A percentile compares a stretch with the other conserved stretches of the same genome.
Evolutionary conservation across 2,113 vertebrate genomes (phyloP).

Genomic region (Seriola aureovittata): DNA sequence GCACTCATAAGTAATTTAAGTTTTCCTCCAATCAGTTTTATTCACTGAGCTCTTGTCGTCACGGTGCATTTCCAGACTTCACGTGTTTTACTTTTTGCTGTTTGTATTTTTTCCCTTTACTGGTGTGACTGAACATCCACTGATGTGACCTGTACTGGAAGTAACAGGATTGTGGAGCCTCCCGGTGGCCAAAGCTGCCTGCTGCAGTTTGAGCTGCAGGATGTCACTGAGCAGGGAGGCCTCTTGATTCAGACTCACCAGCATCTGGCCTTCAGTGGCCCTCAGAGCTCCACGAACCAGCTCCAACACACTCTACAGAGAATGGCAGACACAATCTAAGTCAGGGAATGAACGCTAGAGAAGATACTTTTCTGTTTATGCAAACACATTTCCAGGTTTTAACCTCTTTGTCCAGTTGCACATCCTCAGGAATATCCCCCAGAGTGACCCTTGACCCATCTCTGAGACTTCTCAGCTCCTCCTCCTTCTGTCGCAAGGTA

Average conservation of each 20-base stretch:
- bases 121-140: neutral
- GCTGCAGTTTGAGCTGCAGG: conserved; percentile 61
- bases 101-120: neutral
- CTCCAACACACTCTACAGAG: conserved; percentile 29
- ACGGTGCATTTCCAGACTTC: conserved; percentile 10
- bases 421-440: conserved; percentile 20
- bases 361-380: neutral
- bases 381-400: neutral
- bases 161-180: conserved; percentile 20
- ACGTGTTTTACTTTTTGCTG: neutral
- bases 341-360: neutral
- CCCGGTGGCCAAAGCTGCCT: conserved; percentile 8
- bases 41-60: neutral
- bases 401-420: conserved; percentile 25
- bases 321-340: neutral
- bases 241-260: conserved; percentile 57
- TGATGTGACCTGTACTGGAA: neutral
- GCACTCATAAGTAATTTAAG: neutral
- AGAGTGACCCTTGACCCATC: conserved; percentile 27
- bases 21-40: neutral
- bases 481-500: conserved; percentile 37
- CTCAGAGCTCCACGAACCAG: conserved; percentile 45
- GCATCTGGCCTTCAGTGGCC: conserved; percentile 39
- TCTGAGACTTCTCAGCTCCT: conserved; percentile 43
- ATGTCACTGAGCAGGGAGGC: conserved; percentile 51